Base-by-base conservation (phyloP, 2,113 vertebrate genomes). In the Pungitius pungitius region DNA sequence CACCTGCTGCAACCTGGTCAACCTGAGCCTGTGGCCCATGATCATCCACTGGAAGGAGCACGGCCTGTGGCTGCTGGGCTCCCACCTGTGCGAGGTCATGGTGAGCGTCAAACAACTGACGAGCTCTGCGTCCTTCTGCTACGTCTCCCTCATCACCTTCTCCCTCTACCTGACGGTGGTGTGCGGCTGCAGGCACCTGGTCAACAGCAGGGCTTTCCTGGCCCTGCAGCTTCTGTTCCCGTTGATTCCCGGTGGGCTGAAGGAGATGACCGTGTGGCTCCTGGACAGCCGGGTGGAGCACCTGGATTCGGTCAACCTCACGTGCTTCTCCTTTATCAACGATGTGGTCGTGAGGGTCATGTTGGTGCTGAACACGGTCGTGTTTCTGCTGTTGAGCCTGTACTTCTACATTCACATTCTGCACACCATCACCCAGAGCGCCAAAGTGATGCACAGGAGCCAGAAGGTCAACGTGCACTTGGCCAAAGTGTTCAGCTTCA, bases 311-410 rank as follows among this genome's bases (percentile, higher is more conserved):
- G 55, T 85, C 64, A 65, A 81, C 27, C 75, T 83, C 37, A 90
- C 80, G n/a, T 90, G 84, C 74, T 90, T 92, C 70, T 86, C 83
- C 79, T 90, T 84, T 65, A 87, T 93, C 22, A 89, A 90, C 17
- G 89, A 92, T 37, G 2, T 45, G 62, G 39, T 71, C 30, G 75
- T 78, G 62, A 75, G 82, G 76, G 6, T 81, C 20, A 51, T 81
- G 12, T 26, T 86, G 63, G 55, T 87, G 67, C 75, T 81, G 3
- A 91, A 84, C 72, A 73, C 74, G 0, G 58, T 27, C 1, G 60
- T 84, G 37, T 84, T 89, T 66, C 63, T 90, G 43, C 87, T 87
- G 0, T 40, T 91, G 8, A 91, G 59, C 60, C 63, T 89, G 37
- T 89, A 88, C 56, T 85, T 90, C 68, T 90, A 88, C 20, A 62